These are phyloP conservation scores for Dasypolia templi DNA, from an alignment of 2,888 invertebrate genomes.

Conservation along the genomic window DNA sequence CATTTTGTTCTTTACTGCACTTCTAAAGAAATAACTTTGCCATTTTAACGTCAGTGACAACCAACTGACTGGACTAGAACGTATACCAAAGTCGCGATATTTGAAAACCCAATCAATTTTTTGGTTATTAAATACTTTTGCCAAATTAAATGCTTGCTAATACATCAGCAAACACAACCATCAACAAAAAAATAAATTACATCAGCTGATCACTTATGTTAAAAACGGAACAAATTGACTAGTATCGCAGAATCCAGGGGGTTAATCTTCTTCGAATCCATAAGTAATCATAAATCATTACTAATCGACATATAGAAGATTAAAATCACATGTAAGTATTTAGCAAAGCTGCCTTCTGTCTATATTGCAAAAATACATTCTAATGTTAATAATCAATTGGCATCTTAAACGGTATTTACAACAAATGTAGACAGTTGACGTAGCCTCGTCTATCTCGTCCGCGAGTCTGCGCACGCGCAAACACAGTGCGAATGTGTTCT, in stretches of 20 bases:
- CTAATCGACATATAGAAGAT: no score
- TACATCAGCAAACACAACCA: no score
- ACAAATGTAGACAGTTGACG: conserved; percentile 57
- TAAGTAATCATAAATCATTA: not conserved
- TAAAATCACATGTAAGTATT: conserved; percentile 2
- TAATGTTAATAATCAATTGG: conserved; percentile 54
- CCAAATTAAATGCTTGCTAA: not conserved
- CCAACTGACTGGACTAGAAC: not conserved
- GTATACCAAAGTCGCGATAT: not conserved
- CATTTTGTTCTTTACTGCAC: conserved; percentile 12
- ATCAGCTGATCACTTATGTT: not conserved
- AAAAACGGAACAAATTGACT: not conserved
- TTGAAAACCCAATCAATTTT: not conserved
- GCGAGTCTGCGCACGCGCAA: conserved; percentile 55
- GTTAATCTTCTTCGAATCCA: not conserved
- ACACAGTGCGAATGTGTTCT: conserved; percentile 57
- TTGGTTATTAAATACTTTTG: not conserved
- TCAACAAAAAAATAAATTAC: no score
- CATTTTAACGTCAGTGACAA: not conserved
- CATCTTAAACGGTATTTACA: conserved; percentile 59
- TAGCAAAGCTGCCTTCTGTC: conserved; percentile 5
- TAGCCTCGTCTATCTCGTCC: conserved; percentile 39
- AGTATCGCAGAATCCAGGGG: not conserved
- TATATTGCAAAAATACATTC: conserved; percentile 39
- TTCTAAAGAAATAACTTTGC: not conserved